Evolutionary conservation across 2,888 invertebrate genomes (phyloP).

Genomic region (Cerceris ruficornis): DNA sequence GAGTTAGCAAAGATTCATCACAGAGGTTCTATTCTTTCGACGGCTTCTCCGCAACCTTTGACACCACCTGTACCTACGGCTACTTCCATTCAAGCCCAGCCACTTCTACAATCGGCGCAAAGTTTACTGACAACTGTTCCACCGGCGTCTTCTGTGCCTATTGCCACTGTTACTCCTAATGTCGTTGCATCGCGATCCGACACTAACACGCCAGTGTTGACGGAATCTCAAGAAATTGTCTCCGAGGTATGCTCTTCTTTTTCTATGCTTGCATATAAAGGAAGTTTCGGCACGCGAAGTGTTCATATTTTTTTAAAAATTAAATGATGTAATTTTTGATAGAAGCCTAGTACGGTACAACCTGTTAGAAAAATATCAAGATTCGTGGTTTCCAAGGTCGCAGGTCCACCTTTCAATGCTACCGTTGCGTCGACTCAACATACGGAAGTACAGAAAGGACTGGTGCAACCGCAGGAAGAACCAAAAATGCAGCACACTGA

Average conservation of each 20-base stretch:
- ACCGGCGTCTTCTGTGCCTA: constrained; percentile 64
- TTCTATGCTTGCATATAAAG: not conserved
- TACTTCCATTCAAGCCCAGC: constrained; percentile 61
- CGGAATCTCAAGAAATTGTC: constrained; percentile 71
- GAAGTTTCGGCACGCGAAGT: not conserved
- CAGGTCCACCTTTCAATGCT: constrained; percentile 75
- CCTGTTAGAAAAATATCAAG: constrained; percentile 89
- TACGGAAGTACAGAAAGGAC: constrained; percentile 41
- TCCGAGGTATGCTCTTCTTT: constrained; percentile 62
- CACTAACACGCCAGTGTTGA: constrained; percentile 68
- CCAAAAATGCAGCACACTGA: constrained; percentile 64
- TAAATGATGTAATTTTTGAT: constrained; percentile 44
- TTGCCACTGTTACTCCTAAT: constrained; percentile 71
- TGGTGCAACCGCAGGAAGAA: constrained; percentile 56
- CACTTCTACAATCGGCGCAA: constrained; percentile 52
- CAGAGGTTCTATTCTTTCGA: constrained; percentile 69
- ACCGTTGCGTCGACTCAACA: constrained; percentile 56
- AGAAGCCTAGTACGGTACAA: constrained; percentile 66
- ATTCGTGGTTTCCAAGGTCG: constrained; percentile 86
- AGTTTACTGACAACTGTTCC: constrained; percentile 68
- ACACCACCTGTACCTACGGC: constrained; percentile 73
- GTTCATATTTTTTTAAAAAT: constrained; percentile 17
- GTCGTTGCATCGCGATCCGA: constrained; percentile 70
- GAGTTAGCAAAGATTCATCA: constrained; percentile 82
- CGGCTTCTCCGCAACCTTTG: constrained; percentile 73